Conservation (phyloP, 35 echinoderm and acorn worm genomes). For the Ptychodera flava region DNA sequence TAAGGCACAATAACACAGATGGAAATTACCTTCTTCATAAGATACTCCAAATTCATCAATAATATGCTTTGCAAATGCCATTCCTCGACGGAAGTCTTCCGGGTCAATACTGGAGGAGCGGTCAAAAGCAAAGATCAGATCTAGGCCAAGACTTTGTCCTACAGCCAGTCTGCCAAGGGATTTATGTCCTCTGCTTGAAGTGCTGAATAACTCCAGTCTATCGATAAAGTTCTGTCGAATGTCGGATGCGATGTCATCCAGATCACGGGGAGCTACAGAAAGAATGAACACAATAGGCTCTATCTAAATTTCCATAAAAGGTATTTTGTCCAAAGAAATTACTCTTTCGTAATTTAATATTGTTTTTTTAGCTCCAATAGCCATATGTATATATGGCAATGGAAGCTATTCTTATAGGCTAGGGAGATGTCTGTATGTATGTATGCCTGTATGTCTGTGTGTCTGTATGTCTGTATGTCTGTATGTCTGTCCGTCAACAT, state of each 20-base stretch:
- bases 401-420: no score
- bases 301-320: no score
- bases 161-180: slow-evolving; percentile 4
- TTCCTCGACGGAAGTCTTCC: slow-evolving; percentile 17
- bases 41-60: slow-evolving; percentile 31
- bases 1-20: no score
- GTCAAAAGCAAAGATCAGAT: slow-evolving; percentile 48
- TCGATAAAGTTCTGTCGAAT: slow-evolving; percentile 39
- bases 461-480: no score
- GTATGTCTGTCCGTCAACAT: no score
- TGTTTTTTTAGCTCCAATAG: no score
- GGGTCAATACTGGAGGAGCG: slow-evolving; percentile 25
- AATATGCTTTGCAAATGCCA: slow-evolving; percentile 31
- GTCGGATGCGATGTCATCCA: slow-evolving; percentile 9
- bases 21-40: slow-evolving; percentile 20
- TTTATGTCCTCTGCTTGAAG: background rate
- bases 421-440: no score
- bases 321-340: no score
- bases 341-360: no score
- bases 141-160: slow-evolving; percentile 26
- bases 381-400: no score
- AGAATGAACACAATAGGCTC: no score
- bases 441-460: no score
- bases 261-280: background rate
- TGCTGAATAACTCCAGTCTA: slow-evolving; percentile 21